Percentiles rank a stretch among this genome's conserved stretches.
phyloP scores from a whole-genome alignment of 2,797 vertebrate genomes.

The Zalophus californianus region DNA sequence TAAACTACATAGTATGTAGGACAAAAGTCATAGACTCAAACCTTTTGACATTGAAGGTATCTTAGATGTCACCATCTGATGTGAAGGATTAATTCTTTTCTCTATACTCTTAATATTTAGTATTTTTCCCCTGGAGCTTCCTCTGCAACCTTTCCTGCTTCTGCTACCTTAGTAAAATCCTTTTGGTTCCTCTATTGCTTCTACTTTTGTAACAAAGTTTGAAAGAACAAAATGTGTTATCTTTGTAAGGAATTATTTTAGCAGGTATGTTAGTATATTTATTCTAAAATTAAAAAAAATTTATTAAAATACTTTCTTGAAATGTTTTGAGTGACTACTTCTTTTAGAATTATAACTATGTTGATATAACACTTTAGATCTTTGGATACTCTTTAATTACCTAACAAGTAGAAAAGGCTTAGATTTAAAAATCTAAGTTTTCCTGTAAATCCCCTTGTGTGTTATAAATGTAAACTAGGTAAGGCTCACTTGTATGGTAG shows the following conservation, averaged over 20 bases:
- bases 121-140: neutral
- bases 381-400: neutral
- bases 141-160: neutral
- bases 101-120: neutral
- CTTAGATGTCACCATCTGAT: neutral
- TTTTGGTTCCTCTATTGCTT: neutral
- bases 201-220: neutral
- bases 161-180: neutral
- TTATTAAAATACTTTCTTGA: neutral
- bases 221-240: neutral
- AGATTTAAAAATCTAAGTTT: neutral
- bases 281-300: neutral
- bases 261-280: neutral
- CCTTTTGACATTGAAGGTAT: neutral
- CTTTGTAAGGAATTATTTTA: slow-evolving; percentile 10
- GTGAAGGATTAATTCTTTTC: neutral
- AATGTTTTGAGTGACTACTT: neutral
- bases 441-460: neutral
- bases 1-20: neutral
- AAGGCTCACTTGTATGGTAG: neutral
- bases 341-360: neutral
- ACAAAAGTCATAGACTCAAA: neutral
- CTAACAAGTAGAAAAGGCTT: neutral
- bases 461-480: neutral
- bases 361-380: neutral